Base-by-base conservation (phyloP, 2,888 invertebrate genomes). In the Acleris holmiana region DNA sequence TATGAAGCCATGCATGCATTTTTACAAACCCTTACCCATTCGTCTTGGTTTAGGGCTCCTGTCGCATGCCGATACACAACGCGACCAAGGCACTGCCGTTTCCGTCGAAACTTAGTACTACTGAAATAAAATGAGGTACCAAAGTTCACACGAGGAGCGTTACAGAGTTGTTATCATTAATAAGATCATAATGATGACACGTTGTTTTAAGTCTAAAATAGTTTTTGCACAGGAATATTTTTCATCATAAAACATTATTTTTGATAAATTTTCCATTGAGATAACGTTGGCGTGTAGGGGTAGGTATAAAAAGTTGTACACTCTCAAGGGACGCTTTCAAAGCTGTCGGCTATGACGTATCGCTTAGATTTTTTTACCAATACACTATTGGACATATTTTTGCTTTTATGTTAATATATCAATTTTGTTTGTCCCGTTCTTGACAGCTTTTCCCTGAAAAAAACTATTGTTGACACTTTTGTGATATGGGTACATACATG, bases 371-470 rank as follows among this genome's bases (percentile, higher is more conserved):
- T 91, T 29, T 91, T 85, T 89, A 86, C 81, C 83, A 86, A 85
- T 81, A 86, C 78, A 78, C 76, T 76, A 77, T 47, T 68, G 83
- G 88, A 91, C 92, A 91, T 89, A 91, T 89, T 89, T 92, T 91
- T 91, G 91, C 92, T 92, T 89, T 92, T 91, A 92, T 86, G 79
- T 87, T 89, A 85, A 91, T 90, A 83, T 83, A 90, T 92, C 91
- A 91, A 89, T 87, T 88, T 87, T 85, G 83, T 85, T 88, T 87
- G 83, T 85, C 75, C 76, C 74, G 74, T 74, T 83, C 59, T 50
- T 75, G 86, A 86, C 86, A 75, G 79, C 78, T 82, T 81, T 75
- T 74, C 71, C 69, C 71, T 76, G 80, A 82, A 75, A 73, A n/a
- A 65, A 44, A 55, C 55, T 60, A 55, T 60, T 75, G 73, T 69